These are phyloP conservation scores for Riptortus pedestris DNA, from an alignment of 1,140 invertebrate genomes.

Conservation along the genomic window DNA sequence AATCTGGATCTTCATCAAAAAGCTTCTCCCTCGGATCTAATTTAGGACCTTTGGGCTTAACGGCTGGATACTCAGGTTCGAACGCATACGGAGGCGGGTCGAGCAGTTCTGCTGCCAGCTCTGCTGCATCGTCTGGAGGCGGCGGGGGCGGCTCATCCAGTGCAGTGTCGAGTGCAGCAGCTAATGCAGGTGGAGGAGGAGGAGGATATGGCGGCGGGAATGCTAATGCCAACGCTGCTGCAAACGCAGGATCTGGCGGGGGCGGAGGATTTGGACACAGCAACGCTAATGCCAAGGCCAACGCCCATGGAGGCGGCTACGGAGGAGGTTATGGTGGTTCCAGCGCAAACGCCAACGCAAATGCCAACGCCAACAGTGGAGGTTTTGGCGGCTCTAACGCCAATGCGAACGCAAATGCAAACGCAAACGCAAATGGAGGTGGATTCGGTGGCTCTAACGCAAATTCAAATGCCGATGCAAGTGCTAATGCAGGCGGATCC, in stretches of 20 bases:
- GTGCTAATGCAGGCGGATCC: neutral
- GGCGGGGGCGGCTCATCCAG: conserved; percentile 14
- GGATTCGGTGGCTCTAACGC: neutral
- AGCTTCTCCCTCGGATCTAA: neutral
- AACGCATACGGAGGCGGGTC: neutral
- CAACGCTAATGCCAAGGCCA: neutral
- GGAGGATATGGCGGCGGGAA: neutral
- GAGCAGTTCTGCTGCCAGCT: neutral
- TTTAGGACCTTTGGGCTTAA: neutral
- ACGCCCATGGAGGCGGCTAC: neutral
- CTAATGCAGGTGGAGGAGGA: neutral
- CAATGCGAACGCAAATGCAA: neutral
- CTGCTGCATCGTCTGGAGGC: neutral
- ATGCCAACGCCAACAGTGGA: no score
- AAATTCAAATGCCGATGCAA: conserved; percentile 2
- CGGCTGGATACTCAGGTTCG: neutral
- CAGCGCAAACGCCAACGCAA: no score
- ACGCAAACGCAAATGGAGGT: neutral
- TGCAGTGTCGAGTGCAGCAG: neutral
- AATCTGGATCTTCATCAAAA: neutral
- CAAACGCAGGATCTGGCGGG: neutral
- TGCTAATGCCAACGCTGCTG: neutral
- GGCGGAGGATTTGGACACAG: neutral
- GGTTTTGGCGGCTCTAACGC: no score
- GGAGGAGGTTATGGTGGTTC: neutral